phyloP scores from a whole-genome alignment of 1,140 invertebrate genomes.

The Achatina immaculata region DNA sequence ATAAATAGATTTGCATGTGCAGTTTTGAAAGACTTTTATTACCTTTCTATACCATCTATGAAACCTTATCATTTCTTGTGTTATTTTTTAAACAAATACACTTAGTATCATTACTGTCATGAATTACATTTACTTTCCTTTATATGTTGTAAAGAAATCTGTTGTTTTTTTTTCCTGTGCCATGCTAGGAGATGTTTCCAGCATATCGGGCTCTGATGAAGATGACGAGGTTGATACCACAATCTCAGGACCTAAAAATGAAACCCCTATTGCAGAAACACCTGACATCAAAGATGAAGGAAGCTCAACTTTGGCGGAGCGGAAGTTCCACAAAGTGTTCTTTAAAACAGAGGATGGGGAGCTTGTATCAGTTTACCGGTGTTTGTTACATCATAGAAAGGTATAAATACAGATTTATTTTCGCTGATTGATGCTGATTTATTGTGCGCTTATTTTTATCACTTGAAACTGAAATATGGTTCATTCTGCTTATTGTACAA shows the following conservation, averaged over 20 bases:
- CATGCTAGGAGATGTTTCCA: conserved; percentile 82
- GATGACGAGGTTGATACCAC: conserved; percentile 67
- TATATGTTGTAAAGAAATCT: background rate
- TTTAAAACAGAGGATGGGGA: conserved; percentile 79
- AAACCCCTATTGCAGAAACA: conserved; percentile 30
- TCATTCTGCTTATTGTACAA: too few relatives aligned
- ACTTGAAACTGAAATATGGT: too few relatives aligned
- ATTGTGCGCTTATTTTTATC: too few relatives aligned
- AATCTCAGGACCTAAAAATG: conserved; percentile 56
- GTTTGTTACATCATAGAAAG: conserved; percentile 72
- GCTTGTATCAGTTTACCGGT: conserved; percentile 82
- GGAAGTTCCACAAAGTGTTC: conserved; percentile 77
- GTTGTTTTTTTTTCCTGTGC: background rate
- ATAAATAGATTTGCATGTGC: too few relatives aligned
- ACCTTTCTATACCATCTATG: too few relatives aligned
- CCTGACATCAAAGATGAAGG: conserved; percentile 50
- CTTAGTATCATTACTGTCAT: background rate
- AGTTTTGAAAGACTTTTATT: too few relatives aligned
- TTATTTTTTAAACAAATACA: conserved; percentile 3
- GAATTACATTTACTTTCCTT: background rate
- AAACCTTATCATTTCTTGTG: too few relatives aligned
- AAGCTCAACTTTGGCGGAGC: conserved; percentile 31
- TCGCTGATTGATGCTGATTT: too few relatives aligned
- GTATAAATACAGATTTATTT: conserved; percentile 40
- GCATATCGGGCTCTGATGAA: conserved; percentile 82